Percentiles rank a stretch among this genome's conserved stretches.
These are phyloP conservation scores for Probaryconus sp. DNA, from an alignment of 1,140 invertebrate genomes.

Conservation along the genomic window DNA sequence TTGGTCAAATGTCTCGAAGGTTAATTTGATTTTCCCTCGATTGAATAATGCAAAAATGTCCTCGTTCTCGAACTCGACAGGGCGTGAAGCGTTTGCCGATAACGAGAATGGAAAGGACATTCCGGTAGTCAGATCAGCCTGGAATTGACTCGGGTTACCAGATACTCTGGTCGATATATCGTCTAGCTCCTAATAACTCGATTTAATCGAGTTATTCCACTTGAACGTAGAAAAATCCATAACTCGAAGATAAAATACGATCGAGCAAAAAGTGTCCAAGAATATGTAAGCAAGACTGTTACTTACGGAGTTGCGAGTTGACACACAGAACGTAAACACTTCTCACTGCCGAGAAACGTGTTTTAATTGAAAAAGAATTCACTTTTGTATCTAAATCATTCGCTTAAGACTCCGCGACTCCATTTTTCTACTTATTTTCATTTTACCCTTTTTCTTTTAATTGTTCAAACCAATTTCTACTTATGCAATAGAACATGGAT, in stretches of 20 bases:
- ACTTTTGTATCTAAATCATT: no score
- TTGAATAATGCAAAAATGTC: slow-evolving; percentile 62
- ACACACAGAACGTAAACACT: no score
- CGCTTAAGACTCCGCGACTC: no score
- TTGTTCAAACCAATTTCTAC: no score
- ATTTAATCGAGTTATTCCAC: slow-evolving; percentile 58
- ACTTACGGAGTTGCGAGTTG: no score
- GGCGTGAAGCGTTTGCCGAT: slow-evolving; percentile 66
- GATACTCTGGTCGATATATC: slow-evolving; percentile 46
- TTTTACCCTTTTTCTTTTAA: no score
- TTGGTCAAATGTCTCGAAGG: slow-evolving; percentile 61
- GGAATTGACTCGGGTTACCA: slow-evolving; percentile 46
- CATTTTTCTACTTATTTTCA: no score
- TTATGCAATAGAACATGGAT: no score
- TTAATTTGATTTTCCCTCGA: slow-evolving; percentile 61
- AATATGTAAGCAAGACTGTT: no score
- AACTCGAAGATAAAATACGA: slow-evolving; percentile 30
- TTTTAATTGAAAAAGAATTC: no score
- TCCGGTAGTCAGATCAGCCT: slow-evolving; percentile 58
- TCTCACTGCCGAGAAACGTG: no score
- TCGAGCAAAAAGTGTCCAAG: not conserved
- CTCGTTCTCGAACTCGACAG: slow-evolving; percentile 65
- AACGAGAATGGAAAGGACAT: slow-evolving; percentile 70
- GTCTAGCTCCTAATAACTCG: slow-evolving; percentile 17
- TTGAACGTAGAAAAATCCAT: slow-evolving; percentile 40